These are phyloP conservation scores for Solen grandis DNA, from an alignment of 1,140 invertebrate species.

Conservation along the genomic window DNA sequence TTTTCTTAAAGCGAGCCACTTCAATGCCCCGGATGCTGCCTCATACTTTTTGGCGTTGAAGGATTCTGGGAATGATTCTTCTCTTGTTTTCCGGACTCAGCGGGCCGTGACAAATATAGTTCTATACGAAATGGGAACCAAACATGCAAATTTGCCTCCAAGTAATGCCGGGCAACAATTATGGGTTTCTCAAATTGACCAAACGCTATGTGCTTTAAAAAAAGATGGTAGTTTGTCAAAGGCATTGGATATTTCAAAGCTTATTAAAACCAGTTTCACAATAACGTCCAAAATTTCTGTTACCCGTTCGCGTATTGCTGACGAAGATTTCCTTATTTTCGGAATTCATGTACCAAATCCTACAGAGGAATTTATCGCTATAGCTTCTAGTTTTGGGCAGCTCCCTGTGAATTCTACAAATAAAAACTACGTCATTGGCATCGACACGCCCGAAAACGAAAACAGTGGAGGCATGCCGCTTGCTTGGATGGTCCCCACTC, in stretches of 20 bases:
- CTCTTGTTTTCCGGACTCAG: slow-evolving; percentile 42
- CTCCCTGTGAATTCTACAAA: background rate
- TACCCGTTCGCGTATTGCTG: background rate
- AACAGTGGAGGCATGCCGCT: background rate
- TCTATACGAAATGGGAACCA: slow-evolving; percentile 37
- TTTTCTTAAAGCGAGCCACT: background rate
- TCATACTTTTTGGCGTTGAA: slow-evolving; percentile 55
- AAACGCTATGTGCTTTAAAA: slow-evolving; percentile 33
- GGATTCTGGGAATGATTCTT: slow-evolving; percentile 33
- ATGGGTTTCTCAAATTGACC: slow-evolving; percentile 38
- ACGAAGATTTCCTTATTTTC: slow-evolving; percentile 52
- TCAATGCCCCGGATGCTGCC: too few relatives aligned
- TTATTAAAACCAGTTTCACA: slow-evolving; percentile 44
- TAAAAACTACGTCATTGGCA: slow-evolving; percentile 16
- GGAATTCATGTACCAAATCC: slow-evolving; percentile 35
- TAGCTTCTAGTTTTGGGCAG: background rate
- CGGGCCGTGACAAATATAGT: slow-evolving; percentile 31
- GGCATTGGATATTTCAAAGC: slow-evolving; percentile 35
- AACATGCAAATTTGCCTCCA: background rate
- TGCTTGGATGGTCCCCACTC: slow-evolving; percentile 55
- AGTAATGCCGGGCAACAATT: slow-evolving; percentile 34
- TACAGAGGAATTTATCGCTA: background rate
- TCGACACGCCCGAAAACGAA: slow-evolving; percentile 36
- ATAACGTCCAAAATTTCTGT: slow-evolving; percentile 61
- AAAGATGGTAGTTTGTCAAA: slow-evolving; percentile 46